Evolutionary conservation across 2,888 invertebrate genomes (phyloP).

Genomic region (Crematogaster levior): DNA sequence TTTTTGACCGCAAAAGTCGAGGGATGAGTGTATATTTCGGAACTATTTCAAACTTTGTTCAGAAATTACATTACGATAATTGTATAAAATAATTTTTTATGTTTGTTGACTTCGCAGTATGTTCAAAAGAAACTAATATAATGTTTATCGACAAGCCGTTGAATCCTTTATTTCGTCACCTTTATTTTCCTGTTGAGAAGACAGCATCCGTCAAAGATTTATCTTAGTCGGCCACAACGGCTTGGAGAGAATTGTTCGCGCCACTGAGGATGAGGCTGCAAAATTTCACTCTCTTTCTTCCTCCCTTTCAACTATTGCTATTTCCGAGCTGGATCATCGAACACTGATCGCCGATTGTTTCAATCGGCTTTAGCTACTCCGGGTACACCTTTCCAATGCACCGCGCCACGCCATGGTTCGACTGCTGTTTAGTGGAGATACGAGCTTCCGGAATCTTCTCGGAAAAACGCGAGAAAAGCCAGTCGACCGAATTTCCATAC

Average conservation of each 20-base stretch:
- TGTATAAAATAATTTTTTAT: slow-evolving; percentile 30
- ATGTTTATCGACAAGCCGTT: slow-evolving; percentile 48
- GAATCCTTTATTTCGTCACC: slow-evolving; percentile 23
- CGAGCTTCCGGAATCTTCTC: slow-evolving; percentile 51
- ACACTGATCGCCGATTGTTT: slow-evolving; percentile 77
- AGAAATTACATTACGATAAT: slow-evolving; percentile 21
- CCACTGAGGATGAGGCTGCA: slow-evolving; percentile 1
- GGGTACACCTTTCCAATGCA: slow-evolving; percentile 35
- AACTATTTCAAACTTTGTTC: neutral
- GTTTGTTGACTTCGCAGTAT: neutral
- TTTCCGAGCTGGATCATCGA: slow-evolving; percentile 73
- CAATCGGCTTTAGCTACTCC: slow-evolving; percentile 73
- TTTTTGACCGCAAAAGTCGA: too few species aligned
- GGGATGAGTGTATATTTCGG: neutral
- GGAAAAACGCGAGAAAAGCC: slow-evolving; percentile 55
- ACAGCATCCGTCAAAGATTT: slow-evolving; percentile 57
- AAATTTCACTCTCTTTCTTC: slow-evolving; percentile 7
- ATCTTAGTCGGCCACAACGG: slow-evolving; percentile 64
- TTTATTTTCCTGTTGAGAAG: slow-evolving; percentile 43
- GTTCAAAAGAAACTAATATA: slow-evolving; percentile 22
- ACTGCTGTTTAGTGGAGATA: slow-evolving; percentile 69
- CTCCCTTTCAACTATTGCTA: slow-evolving; percentile 37
- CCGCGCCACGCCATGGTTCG: slow-evolving; percentile 26
- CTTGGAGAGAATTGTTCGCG: slow-evolving; percentile 57
- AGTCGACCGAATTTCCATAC: slow-evolving; percentile 63